A percentile compares a stretch with the other conserved stretches of the same genome.
Evolutionary conservation across 2,797 vertebrate genomes (phyloP).

Genomic region (Falco rusticolus): DNA sequence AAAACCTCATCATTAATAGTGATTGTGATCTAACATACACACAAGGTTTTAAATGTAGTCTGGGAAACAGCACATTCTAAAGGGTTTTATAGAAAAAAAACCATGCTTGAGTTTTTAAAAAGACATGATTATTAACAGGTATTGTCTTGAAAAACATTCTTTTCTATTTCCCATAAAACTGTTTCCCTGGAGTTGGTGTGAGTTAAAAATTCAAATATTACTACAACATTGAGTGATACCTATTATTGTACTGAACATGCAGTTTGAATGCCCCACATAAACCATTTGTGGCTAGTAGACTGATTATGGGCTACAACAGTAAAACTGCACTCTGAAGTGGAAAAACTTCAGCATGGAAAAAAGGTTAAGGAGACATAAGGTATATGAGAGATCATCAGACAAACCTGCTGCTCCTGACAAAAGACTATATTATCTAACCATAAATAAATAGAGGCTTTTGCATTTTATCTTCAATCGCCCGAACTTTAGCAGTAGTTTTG

Average conservation of each 20-base stretch:
- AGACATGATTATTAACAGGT: neutral
- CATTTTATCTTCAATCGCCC: neutral
- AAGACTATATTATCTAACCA: neutral
- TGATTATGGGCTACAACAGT: neutral
- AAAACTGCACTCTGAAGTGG: neutral
- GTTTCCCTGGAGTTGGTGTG: neutral
- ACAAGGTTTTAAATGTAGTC: neutral
- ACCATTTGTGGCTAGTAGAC: neutral
- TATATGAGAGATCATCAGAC: neutral
- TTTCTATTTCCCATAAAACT: neutral
- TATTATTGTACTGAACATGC: neutral
- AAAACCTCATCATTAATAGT: neutral
- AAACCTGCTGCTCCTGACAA: neutral
- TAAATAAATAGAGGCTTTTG: neutral
- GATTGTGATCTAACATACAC: neutral
- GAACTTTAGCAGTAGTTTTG: neutral
- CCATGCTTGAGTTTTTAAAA: neutral
- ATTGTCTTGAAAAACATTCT: neutral
- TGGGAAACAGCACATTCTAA: neutral
- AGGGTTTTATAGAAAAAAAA: neutral
- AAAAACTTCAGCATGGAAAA: neutral
- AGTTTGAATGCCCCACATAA: neutral
- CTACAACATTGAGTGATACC: neutral
- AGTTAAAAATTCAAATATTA: neutral
- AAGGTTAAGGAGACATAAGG: neutral